Conservation (phyloP, 2,113 vertebrate genomes). For the Lagopus muta region DNA sequence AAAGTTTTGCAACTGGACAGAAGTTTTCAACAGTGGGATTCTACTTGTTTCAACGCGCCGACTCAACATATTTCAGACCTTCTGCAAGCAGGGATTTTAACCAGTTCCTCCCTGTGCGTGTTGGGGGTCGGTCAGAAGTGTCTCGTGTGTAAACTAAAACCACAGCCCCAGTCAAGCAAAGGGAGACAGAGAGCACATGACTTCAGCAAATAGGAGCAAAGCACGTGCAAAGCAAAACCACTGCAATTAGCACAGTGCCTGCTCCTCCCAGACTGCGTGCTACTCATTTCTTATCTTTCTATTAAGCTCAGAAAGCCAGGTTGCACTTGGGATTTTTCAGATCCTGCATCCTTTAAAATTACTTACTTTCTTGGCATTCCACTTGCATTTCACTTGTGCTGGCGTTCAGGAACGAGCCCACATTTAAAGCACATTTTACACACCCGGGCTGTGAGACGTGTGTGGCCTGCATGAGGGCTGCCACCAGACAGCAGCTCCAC, state of each 20-base stretch:
- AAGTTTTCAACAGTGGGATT: not conserved
- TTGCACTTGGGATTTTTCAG: not conserved
- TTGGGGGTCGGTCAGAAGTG: not conserved
- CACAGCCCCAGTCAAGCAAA: not conserved
- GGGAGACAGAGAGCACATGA: accelerated
- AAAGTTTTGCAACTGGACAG: not conserved
- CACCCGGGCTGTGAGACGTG: not conserved
- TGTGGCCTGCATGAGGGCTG: not conserved
- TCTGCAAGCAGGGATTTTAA: not conserved
- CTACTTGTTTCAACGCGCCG: not conserved
- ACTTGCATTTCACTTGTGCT: not conserved
- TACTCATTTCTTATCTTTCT: not conserved
- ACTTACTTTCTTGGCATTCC: not conserved
- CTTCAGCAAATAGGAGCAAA: not conserved
- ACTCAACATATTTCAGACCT: not conserved
- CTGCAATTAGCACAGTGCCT: not conserved
- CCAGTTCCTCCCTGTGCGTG: accelerated
- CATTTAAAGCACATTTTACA: not conserved
- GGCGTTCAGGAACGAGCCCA: not conserved
- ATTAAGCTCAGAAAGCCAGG: not conserved
- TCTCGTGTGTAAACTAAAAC: accelerated
- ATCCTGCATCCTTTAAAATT: not conserved
- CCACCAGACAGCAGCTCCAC: not conserved
- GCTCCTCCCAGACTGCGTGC: not conserved
- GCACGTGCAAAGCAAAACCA: not conserved